Evolutionary conservation across 2,113 vertebrate genomes (phyloP).

Genomic region (Sisor rabdophorus): DNA sequence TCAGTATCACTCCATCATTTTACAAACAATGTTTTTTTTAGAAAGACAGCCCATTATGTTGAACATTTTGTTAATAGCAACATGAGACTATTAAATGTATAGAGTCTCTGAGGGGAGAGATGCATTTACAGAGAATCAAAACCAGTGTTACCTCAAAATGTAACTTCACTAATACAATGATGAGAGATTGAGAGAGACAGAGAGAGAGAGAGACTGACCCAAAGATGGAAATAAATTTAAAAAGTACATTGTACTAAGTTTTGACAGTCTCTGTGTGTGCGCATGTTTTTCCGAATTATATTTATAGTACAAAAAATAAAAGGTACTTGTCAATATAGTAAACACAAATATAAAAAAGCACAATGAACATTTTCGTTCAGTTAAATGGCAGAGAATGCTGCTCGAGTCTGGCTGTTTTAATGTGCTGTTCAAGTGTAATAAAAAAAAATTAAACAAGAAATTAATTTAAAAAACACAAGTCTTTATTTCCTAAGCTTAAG

Average conservation of each 20-base stretch:
- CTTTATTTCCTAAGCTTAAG: constrained; percentile 25
- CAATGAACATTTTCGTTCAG: constrained; percentile 73
- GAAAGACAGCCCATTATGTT: constrained; percentile 59
- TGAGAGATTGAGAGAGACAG: constrained; percentile 65
- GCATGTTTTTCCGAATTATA: constrained; percentile 61
- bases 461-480: constrained; percentile 26
- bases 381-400: constrained; percentile 62
- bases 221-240: constrained; percentile 63
- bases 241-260: constrained; percentile 67
- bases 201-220: constrained; percentile 57
- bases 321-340: constrained; percentile 80
- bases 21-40: constrained; percentile 56
- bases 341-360: constrained; percentile 82
- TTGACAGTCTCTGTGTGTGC: constrained; percentile 51
- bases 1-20: constrained; percentile 45
- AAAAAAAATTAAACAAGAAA: constrained; percentile 43
- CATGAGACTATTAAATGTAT: constrained; percentile 90
- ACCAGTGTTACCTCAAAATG: constrained; percentile 75
- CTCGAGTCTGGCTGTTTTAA: constrained; percentile 57
- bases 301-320: constrained; percentile 61
- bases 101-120: constrained; percentile 79
- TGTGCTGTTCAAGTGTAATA: constrained; percentile 53
- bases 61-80: constrained; percentile 88
- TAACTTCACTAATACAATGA: constrained; percentile 70
- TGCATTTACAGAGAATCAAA: constrained; percentile 81